A percentile compares a stretch with the other conserved stretches of the same genome.
Evolutionary conservation across 2,888 invertebrate species (phyloP).

Genomic region (Hybos culiciformis): DNA sequence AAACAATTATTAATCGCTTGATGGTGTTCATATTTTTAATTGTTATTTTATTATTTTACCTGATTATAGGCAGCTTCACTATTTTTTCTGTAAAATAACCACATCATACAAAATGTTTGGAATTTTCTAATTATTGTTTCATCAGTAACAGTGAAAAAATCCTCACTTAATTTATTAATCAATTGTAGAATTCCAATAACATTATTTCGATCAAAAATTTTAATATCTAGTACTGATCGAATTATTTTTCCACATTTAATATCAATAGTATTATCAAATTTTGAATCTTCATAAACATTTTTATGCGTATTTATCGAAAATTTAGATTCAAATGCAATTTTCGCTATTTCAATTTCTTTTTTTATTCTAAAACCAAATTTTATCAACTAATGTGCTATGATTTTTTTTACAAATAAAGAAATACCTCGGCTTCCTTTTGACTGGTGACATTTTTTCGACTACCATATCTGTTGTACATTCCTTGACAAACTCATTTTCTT

Average conservation of each 20-base stretch:
- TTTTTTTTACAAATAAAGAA: neutral
- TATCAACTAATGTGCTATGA: neutral
- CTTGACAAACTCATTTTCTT: neutral
- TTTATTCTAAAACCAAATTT: neutral
- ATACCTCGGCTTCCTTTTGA: neutral
- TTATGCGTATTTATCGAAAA: slow-evolving; percentile 21
- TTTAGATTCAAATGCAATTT: slow-evolving; percentile 40
- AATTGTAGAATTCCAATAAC: slow-evolving; percentile 45
- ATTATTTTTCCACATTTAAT: slow-evolving; percentile 42
- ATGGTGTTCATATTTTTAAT: no score
- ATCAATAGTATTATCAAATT: slow-evolving; percentile 42
- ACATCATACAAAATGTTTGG: slow-evolving; percentile 43
- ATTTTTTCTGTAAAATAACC: slow-evolving; percentile 42
- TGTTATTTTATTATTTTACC: no score
- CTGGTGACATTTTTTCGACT: neutral
- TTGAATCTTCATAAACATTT: slow-evolving; percentile 42
- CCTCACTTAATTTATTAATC: slow-evolving; percentile 40
- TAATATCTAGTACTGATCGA: slow-evolving; percentile 41
- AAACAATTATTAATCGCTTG: no score
- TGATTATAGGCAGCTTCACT: neutral
- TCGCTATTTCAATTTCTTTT: slow-evolving; percentile 37
- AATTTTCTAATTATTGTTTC: slow-evolving; percentile 43
- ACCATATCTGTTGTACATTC: neutral
- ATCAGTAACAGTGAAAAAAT: slow-evolving; percentile 39
- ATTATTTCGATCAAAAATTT: slow-evolving; percentile 39